Conservation (phyloP, 2,888 invertebrate species). For the Himalopsyche japonica region DNA sequence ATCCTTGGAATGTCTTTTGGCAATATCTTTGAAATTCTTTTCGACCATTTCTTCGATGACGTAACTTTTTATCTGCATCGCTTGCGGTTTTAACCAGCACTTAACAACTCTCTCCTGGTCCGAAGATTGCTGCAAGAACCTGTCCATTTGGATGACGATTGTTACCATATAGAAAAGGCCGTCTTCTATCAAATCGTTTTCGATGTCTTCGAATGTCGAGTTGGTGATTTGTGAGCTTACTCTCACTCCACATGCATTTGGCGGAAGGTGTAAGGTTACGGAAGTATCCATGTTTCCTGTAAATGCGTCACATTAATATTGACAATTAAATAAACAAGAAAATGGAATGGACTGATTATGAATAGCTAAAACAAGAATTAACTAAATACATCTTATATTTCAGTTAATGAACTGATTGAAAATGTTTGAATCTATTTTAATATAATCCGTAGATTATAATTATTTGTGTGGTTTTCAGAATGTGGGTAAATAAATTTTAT, state of each 20-base stretch:
- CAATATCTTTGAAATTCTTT: constrained; percentile 53
- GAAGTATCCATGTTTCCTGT: constrained; percentile 54
- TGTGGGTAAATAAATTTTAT: no score
- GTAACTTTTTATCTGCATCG: constrained; percentile 60
- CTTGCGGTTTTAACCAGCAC: constrained; percentile 63
- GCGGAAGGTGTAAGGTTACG: constrained; percentile 60
- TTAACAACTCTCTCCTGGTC: constrained; percentile 69
- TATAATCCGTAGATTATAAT: no score
- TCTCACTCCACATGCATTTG: constrained; percentile 72
- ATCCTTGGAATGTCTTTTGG: constrained; percentile 10
- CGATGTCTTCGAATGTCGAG: constrained; percentile 46
- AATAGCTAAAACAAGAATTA: no score
- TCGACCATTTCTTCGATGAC: constrained; percentile 59
- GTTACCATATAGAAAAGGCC: constrained; percentile 68
- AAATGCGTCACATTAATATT: constrained; percentile 30
- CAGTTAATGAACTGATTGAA: no score
- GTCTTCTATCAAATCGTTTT: constrained; percentile 45
- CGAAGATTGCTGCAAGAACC: constrained; percentile 71
- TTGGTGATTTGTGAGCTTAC: constrained; percentile 55
- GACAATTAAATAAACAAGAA: no score
- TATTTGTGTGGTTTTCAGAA: no score
- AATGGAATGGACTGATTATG: no score
- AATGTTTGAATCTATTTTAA: no score
- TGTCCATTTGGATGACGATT: constrained; percentile 75
- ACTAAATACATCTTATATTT: no score